Evolutionary conservation across 2,113 vertebrate genomes (phyloP).

Genomic region (Ictidomys tridecemlineatus): DNA sequence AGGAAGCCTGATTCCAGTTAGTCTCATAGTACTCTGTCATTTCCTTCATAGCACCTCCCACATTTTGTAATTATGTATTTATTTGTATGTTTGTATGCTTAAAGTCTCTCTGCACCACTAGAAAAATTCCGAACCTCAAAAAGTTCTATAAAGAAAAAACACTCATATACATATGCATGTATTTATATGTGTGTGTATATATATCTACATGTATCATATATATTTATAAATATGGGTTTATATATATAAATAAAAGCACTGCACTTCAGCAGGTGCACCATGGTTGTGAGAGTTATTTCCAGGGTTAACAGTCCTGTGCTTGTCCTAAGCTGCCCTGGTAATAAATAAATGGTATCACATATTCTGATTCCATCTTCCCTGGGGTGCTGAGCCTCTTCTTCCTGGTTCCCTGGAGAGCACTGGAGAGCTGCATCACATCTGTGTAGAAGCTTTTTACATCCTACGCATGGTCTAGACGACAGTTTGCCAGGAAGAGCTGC

Average conservation of each 20-base stretch:
- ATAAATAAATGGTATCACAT: neutral
- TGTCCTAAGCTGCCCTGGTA: neutral
- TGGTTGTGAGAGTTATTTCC: accelerated
- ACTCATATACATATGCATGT: neutral
- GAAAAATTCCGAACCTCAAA: neutral
- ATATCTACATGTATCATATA: no score
- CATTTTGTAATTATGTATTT: neutral
- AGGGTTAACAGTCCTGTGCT: neutral
- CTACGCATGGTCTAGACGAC: conserved; percentile 66
- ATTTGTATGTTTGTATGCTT: conserved; percentile 2
- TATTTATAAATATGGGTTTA: no score
- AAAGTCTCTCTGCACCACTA: neutral
- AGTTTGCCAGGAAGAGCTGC: conserved; percentile 71
- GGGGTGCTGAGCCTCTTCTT: neutral
- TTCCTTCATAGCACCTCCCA: neutral
- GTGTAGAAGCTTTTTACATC: neutral
- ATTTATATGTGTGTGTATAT: no score
- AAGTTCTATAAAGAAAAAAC: neutral
- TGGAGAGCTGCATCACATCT: neutral
- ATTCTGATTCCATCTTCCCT: neutral
- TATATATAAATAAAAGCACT: neutral
- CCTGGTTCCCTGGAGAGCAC: conserved; percentile 60
- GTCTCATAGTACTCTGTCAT: neutral
- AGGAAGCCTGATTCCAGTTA: neutral
- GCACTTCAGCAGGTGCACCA: neutral